Evolutionary conservation across 2,797 vertebrate species (phyloP).

Genomic region (Acipenser ruthenus): DNA sequence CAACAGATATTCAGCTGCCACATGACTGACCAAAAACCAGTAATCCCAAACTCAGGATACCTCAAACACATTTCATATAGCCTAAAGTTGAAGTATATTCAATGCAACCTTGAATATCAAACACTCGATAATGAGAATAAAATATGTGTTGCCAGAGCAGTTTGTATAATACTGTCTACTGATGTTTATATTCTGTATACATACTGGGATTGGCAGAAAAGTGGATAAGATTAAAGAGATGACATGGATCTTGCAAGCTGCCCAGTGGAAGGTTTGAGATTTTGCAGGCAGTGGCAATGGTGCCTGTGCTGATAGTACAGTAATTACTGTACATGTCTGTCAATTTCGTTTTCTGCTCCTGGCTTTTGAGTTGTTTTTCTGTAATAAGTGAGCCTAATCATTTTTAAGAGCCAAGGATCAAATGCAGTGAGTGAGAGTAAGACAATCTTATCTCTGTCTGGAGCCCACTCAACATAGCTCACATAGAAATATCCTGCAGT

Average conservation of each 20-base stretch:
- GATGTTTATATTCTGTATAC: no score
- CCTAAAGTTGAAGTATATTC: not conserved
- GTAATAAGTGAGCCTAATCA: slow-evolving; percentile 12
- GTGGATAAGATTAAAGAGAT: no score
- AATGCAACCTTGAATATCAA: not conserved
- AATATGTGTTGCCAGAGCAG: not conserved
- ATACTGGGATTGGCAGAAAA: no score
- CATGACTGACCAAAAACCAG: no score
- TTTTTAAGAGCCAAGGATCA: slow-evolving; percentile 23
- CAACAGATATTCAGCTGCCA: no score
- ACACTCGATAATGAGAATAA: not conserved
- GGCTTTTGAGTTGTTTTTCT: not conserved
- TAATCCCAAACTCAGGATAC: no score
- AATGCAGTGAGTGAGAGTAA: slow-evolving; percentile 10
- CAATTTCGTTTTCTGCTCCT: slow-evolving; percentile 33
- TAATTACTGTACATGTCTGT: slow-evolving; percentile 29
- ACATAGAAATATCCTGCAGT: slow-evolving; percentile 23
- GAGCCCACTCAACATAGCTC: slow-evolving; percentile 3
- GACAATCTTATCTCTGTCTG: slow-evolving; percentile 13
- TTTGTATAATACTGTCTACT: no score
- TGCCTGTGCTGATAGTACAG: slow-evolving; percentile 11
- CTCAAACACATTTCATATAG: no score
- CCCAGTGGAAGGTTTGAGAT: slow-evolving; percentile 40
- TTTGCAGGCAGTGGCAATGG: slow-evolving; percentile 36
- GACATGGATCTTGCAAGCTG: slow-evolving; percentile 29